Evolutionary conservation across 2,113 vertebrate genomes (phyloP).

Genomic region (Sorex araneus): DNA sequence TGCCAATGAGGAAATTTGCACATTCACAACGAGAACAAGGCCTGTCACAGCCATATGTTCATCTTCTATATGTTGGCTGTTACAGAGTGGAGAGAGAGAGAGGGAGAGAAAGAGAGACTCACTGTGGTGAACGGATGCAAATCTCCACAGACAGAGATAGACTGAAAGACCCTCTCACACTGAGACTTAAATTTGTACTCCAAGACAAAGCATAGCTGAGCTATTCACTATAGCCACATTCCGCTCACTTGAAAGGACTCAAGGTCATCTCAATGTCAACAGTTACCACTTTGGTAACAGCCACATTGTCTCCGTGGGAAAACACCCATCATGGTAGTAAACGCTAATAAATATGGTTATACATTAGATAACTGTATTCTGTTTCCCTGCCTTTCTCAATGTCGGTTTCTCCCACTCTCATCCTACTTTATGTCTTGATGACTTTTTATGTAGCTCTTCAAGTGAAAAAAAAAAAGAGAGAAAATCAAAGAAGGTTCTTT

Average conservation of each 20-base stretch:
- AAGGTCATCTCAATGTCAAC: background rate
- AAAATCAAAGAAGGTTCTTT: slow-evolving; percentile 21
- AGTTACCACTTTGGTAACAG: background rate
- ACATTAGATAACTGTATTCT: background rate
- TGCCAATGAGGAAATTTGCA: background rate
- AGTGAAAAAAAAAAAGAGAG: background rate
- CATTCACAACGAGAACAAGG: background rate
- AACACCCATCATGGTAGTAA: background rate
- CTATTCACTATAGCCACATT: background rate
- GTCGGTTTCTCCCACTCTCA: background rate
- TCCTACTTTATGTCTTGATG: background rate
- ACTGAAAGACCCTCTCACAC: slow-evolving; percentile 22
- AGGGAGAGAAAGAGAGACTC: background rate
- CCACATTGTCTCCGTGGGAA: background rate
- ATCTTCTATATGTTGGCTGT: background rate
- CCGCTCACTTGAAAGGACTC: background rate
- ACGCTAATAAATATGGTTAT: background rate
- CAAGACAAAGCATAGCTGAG: background rate
- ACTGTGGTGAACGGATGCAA: slow-evolving; percentile 47
- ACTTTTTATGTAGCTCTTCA: background rate
- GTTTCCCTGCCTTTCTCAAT: background rate
- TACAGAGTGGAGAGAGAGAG: too few relatives aligned
- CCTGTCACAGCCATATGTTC: background rate
- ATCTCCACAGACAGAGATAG: slow-evolving; percentile 47
- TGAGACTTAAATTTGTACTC: slow-evolving; percentile 56